These are phyloP conservation scores for Rhyzopertha dominica DNA, from an alignment of 1,140 invertebrate genomes.

Conservation along the genomic window DNA sequence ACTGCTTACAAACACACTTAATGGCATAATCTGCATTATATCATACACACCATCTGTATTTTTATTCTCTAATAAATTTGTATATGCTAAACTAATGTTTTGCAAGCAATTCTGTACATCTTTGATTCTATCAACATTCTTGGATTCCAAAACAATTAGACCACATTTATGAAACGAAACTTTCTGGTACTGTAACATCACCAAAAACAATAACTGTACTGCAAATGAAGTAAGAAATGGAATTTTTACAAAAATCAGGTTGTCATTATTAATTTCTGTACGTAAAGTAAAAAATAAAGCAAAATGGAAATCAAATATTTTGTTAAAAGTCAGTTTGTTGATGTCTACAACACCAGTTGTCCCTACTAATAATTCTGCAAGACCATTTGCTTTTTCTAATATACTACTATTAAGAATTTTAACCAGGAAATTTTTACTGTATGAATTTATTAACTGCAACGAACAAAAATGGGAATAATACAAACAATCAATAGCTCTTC, in stretches of 20 bases:
- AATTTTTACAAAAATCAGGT: slow-evolving; percentile 30
- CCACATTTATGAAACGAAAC: slow-evolving; percentile 20
- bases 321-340: slow-evolving; percentile 24
- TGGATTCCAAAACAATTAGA: slow-evolving; percentile 20
- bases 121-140: background rate
- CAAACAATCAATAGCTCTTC: too few species aligned
- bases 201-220: slow-evolving; percentile 29
- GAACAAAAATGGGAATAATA: too few species aligned
- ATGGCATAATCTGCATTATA: slow-evolving; percentile 14
- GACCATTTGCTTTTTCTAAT: slow-evolving; percentile 1
- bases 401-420: slow-evolving; percentile 1
- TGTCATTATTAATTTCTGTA: slow-evolving; percentile 16
- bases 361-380: slow-evolving; percentile 8
- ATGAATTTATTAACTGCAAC: background rate
- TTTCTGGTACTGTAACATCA: slow-evolving; percentile 23
- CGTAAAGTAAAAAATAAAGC: too few species aligned
- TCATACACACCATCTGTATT: slow-evolving; percentile 9
- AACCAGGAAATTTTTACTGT: too few species aligned
- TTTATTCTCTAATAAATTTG: background rate
- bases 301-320: slow-evolving; percentile 19
- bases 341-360: slow-evolving; percentile 22
- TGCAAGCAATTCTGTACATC: slow-evolving; percentile 13
- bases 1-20: slow-evolving; percentile 9
- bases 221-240: slow-evolving; percentile 37
- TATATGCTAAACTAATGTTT: slow-evolving; percentile 15